A percentile compares a stretch with the other conserved stretches of the same genome.
Evolutionary conservation across 1,140 invertebrate species (phyloP).

Genomic region (Papilio aristodemus): DNA sequence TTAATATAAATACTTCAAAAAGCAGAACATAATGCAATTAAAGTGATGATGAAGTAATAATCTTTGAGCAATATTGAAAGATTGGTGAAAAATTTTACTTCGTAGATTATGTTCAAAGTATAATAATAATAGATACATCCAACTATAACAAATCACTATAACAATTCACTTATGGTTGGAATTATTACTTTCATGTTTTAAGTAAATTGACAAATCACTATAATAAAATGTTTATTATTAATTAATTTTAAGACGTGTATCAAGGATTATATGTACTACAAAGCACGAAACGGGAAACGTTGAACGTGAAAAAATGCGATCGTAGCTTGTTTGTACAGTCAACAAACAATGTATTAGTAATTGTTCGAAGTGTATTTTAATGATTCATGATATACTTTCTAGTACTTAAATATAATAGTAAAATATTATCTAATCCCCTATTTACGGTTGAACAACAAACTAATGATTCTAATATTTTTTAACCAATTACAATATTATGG

Average conservation of each 20-base stretch:
- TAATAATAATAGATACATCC: no score
- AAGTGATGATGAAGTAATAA: not conserved
- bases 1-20: not conserved
- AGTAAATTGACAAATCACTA: not conserved
- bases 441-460: no score
- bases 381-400: not conserved
- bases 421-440: no score
- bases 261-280: not conserved
- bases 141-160: no score
- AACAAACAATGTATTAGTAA: not conserved
- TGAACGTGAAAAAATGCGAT: slow-evolving; percentile 5
- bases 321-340: not conserved
- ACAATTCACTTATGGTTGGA: not conserved
- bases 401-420: no score
- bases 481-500: no score
- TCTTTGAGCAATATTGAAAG: no score
- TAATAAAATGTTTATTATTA: no score
- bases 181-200: not conserved
- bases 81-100: no score
- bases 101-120: no score
- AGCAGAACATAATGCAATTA: not conserved
- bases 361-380: not conserved
- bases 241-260: not conserved
- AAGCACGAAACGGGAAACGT: not conserved
- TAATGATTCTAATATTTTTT: no score